Conservation (phyloP, 1,140 invertebrate species). For the Colletes latitarsis region DNA sequence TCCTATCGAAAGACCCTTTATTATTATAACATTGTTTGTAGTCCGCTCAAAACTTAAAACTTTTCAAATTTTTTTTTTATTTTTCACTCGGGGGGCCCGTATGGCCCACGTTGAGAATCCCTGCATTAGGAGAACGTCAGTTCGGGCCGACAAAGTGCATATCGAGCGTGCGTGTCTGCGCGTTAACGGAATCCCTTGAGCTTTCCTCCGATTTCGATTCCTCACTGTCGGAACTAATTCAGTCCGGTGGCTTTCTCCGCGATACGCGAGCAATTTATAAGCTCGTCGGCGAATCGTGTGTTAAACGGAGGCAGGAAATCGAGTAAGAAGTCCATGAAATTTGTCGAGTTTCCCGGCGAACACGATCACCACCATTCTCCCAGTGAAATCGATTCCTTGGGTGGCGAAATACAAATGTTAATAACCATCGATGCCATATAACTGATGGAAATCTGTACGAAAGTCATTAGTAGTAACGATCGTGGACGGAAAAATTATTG, state of each 20-base stretch:
- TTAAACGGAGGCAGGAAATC: not conserved
- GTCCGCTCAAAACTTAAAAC: too few relatives aligned
- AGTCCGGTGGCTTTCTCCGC: not conserved
- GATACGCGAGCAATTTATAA: slow-evolving; percentile 9
- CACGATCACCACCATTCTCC: not conserved
- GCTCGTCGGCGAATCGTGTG: not conserved
- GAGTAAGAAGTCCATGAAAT: not conserved
- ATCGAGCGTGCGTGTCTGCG: not conserved
- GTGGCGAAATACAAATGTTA: too few relatives aligned
- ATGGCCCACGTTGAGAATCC: too few relatives aligned
- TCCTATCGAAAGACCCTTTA: too few relatives aligned
- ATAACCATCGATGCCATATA: too few relatives aligned
- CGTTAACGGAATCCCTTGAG: not conserved
- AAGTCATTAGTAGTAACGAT: too few relatives aligned
- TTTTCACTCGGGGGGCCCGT: too few relatives aligned
- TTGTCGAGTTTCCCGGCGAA: not conserved
- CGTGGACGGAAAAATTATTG: too few relatives aligned
- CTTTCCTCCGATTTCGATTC: slow-evolving; percentile 7
- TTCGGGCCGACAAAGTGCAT: not conserved
- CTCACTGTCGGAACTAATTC: slow-evolving; percentile 26
- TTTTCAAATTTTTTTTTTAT: too few relatives aligned
- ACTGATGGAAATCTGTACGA: too few relatives aligned
- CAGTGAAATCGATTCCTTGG: too few relatives aligned
- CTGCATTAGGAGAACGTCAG: slow-evolving; percentile 22
- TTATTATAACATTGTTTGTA: too few relatives aligned